Percentiles rank a stretch among this genome's conserved stretches.
phyloP scores from a whole-genome alignment of 2,888 invertebrate genomes.

The Tetranychus truncatus region DNA sequence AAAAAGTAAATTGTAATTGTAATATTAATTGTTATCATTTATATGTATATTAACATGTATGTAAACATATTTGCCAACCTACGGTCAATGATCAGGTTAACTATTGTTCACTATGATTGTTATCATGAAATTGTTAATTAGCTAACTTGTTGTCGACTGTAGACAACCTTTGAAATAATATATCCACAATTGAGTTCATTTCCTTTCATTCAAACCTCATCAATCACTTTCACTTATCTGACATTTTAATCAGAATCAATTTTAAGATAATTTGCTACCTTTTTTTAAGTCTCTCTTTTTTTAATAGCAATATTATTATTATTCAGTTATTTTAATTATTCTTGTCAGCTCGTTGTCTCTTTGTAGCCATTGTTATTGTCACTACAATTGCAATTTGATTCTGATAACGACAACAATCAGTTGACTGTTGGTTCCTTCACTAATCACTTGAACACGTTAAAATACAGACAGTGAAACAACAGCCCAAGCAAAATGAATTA shows the following conservation, averaged over 20 bases:
- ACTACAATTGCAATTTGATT: not conserved
- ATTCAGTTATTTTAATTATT: too few species aligned
- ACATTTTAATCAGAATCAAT: not conserved
- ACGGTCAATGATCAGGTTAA: not conserved
- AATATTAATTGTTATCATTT: too few species aligned
- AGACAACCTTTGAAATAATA: not conserved
- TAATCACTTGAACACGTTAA: not conserved
- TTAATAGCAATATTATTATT: too few species aligned
- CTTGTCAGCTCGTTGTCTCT: too few species aligned
- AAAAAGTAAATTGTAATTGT: too few species aligned
- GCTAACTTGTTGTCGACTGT: too few species aligned
- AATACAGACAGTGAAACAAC: not conserved
- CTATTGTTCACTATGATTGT: not conserved
- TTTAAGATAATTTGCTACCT: not conserved
- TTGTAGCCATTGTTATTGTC: not conserved
- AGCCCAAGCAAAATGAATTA: too few species aligned
- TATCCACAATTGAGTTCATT: not conserved
- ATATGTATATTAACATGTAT: too few species aligned
- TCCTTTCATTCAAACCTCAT: conserved; percentile 1
- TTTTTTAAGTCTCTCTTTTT: too few species aligned
- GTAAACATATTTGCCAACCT: not conserved
- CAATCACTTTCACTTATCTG: not conserved
- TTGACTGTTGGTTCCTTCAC: not conserved
- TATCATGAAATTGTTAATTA: too few species aligned
- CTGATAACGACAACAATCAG: not conserved